Evolutionary conservation across 2,797 vertebrate species (phyloP).

Genomic region (Squalus acanthias): DNA sequence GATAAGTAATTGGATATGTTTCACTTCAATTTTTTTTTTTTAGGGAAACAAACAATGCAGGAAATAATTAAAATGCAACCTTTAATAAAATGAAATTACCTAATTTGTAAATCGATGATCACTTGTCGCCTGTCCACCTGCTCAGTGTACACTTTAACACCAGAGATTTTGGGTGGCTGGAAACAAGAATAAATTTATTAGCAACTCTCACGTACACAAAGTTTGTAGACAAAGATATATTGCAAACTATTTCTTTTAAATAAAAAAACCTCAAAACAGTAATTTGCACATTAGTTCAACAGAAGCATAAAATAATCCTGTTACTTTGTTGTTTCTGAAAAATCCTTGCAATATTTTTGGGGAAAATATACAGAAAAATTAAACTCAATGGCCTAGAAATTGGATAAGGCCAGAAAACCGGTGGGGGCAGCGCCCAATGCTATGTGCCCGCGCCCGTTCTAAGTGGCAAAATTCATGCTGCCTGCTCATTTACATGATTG

Average conservation of each 20-base stretch:
- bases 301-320: not conserved
- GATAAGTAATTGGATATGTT: not conserved
- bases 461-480: too few species aligned
- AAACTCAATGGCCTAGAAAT: not conserved
- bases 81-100: conserved; percentile 55
- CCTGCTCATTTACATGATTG: too few species aligned
- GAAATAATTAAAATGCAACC: not conserved
- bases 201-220: not conserved
- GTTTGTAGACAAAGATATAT: conserved; percentile 25
- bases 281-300: not conserved
- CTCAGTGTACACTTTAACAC: conserved; percentile 75
- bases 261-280: not conserved
- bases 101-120: conserved; percentile 78
- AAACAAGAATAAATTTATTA: conserved; percentile 41
- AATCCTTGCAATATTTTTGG: not conserved
- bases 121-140: conserved; percentile 76
- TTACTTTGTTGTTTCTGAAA: not conserved
- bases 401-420: too few species aligned
- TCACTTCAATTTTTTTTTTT: not conserved
- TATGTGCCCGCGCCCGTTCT: too few species aligned
- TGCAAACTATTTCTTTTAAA: not conserved
- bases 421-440: too few species aligned
- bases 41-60: not conserved
- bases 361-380: not conserved
- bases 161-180: conserved; percentile 79